phyloP scores from a whole-genome alignment of 1,140 invertebrate species.

The Drosophila yakuba region DNA sequence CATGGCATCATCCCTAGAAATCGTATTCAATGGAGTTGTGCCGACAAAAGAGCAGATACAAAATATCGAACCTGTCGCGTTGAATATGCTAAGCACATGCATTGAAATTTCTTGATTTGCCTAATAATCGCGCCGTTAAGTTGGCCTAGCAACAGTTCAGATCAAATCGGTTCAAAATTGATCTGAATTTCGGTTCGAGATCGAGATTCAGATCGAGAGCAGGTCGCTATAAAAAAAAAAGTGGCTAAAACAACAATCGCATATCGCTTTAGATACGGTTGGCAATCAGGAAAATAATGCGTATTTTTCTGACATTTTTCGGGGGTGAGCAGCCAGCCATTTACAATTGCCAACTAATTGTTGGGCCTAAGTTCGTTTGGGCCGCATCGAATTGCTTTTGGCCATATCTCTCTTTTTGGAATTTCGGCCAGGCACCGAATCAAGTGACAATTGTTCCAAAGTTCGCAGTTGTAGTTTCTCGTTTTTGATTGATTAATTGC shows the following conservation, averaged over 20 bases:
- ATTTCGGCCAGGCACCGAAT: conserved; percentile 51
- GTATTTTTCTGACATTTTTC: conserved; percentile 3
- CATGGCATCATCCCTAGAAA: conserved; percentile 17
- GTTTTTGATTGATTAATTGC: conserved; percentile 76
- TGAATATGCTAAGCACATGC: conserved; percentile 77
- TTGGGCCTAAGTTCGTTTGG: conserved; percentile 38
- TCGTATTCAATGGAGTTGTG: conserved; percentile 69
- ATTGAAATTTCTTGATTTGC: conserved; percentile 79
- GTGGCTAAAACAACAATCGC: conserved; percentile 9
- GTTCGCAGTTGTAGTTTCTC: conserved; percentile 45
- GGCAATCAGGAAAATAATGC: conserved; percentile 50
- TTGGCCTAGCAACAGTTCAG: conserved; percentile 67
- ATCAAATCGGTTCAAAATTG: conserved; percentile 16
- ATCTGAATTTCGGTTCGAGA: conserved; percentile 9
- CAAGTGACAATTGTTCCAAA: conserved; percentile 70
- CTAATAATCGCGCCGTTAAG: conserved; percentile 72
- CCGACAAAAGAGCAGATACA: conserved; percentile 33
- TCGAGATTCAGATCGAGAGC: conserved; percentile 40
- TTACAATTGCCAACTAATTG: conserved; percentile 60
- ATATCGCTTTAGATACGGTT: conserved; percentile 65
- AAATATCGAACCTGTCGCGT: conserved; percentile 68
- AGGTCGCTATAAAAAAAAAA: conserved; percentile 18
- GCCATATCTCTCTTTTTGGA: conserved; percentile 24
- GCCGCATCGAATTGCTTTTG: conserved; percentile 47
- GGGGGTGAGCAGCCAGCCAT: conserved; percentile 7